Percentiles rank a stretch among this genome's conserved stretches.
These are phyloP conservation scores for Limnodromus scolopaceus DNA, from an alignment of 2,797 vertebrate genomes.

Conservation along the genomic window DNA sequence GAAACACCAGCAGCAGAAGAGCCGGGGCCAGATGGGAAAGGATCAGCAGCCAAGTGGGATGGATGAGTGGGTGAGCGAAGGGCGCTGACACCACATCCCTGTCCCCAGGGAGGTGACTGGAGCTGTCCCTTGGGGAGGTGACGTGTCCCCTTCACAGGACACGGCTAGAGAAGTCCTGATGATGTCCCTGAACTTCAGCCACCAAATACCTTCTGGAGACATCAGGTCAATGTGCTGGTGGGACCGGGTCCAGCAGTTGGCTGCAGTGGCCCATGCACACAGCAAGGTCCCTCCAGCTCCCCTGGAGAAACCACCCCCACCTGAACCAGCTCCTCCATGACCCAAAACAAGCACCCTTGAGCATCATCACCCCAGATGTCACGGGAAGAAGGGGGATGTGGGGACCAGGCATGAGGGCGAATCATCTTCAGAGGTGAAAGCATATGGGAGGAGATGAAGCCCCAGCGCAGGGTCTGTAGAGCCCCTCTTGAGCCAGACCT, in stretches of 20 bases:
- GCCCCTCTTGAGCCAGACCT: neutral
- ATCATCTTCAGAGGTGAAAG: neutral
- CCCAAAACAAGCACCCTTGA: neutral
- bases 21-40: neutral
- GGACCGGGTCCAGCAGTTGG: fast-evolving
- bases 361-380: neutral
- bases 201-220: neutral
- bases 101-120: neutral
- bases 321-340: neutral
- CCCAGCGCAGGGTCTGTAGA: neutral
- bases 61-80: neutral
- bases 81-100: neutral
- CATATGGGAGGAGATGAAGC: neutral
- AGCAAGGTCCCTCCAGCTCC: neutral
- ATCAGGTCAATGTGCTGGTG: neutral
- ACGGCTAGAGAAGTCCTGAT: neutral
- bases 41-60: neutral
- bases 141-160: neutral
- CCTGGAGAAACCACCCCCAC: neutral
- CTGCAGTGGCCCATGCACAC: neutral
- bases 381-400: neutral
- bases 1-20: constrained; percentile 13
- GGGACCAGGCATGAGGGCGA: fast-evolving
- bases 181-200: neutral
- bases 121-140: neutral